Evolutionary conservation across 2,888 invertebrate species (phyloP), one percentile per base, ranked within the genome.

Genomic region (Chirona hameri): DNA sequence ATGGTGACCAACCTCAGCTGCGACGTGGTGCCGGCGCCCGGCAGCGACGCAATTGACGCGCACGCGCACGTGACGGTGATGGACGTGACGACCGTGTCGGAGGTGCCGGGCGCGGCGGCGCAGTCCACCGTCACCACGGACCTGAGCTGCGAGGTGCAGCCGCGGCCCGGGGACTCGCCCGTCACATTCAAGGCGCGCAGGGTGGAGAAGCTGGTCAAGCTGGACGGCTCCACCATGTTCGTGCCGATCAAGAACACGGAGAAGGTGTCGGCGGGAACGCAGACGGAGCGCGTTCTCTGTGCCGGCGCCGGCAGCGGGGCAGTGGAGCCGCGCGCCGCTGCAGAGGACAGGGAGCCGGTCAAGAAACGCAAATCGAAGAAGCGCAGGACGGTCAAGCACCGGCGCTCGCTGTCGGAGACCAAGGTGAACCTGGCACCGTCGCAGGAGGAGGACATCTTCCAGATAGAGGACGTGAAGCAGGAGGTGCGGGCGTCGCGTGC

Each of bases 381-480:
- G 82, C 82, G 83, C 21, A 81, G 79, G 69, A 83, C 83, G 76
- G 83, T 79, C 81, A 84, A 84, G 83, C 84, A 85, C 76, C 81
- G 81, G 48, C 82, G 85, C 14, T 82, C 84, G 18, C 81, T 84
- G 69, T 79, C 79, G 29, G 82, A 81, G 14, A 81, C 72, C 18
- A 57, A 69, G 46, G 65, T 24, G 31, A 52, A 14, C 21, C 15
- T 52, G 72, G 29, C 27, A n/a, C 31, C 72, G 72, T n/a, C 21
- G 31, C 31, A 72, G 24, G 76, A 83, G 46, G 82, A 80, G 7
- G 31, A 83, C 55, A 84, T 85, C 60, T 85, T 85, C 81, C 55
- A 82, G 69, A 83, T 85, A 83, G 85, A 85, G n/a, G 85, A 85
- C 81, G 81, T 84, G 24, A 83, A 55, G 60, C 31, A 24, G 81